Evolutionary conservation across 2,113 vertebrate genomes (phyloP), one percentile per base, ranked within the genome.

Genomic region (Grantiella picta): DNA sequence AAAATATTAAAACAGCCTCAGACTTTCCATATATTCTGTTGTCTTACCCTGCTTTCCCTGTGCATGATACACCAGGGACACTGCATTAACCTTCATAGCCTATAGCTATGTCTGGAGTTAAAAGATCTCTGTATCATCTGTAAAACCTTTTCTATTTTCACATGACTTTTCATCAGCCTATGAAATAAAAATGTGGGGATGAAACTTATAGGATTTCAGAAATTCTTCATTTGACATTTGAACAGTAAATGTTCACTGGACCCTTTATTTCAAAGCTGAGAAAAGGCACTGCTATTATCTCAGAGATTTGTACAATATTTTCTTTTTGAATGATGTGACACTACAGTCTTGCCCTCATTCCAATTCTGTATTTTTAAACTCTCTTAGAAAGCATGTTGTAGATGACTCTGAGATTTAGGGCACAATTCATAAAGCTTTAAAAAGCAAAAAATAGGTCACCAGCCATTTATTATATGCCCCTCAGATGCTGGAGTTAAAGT

Each of bases 381-480:
- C 25, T 54, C 29, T 91, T 49, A 77, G 61, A 95, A 91, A 89
- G 45, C 47, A 69, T n/a, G 20, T 52, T 20, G 3, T 70, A 88
- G 78, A 86, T 76, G 52, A 89, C 87, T 86, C 72, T 92, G 72
- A 91, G 79, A 92, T 86, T 94, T 87, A 89, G 47, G 85, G 29
- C 33, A 95, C 45, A 87, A 91, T 88, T 90, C 78, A 82, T 53
- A 89, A 86, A 86, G 61, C 40, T 94, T 95, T 89, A 80, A 91
- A 94, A 42, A 90, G 27, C 7, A 59, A 93, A 93, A 96, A 89
- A 53, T 94, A 91, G 92, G 89, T 92, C 86, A 93, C 61, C 45
- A 73, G 15, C 21, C 91, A 63, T 95, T 92, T 36, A 88, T 84
- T 94, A 84, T 73, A 66, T 40, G 36, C 13, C 90, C 28, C 53